These are phyloP conservation scores for Daboia siamensis DNA, from an alignment of 2,113 vertebrate species.

Conservation along the genomic window DNA sequence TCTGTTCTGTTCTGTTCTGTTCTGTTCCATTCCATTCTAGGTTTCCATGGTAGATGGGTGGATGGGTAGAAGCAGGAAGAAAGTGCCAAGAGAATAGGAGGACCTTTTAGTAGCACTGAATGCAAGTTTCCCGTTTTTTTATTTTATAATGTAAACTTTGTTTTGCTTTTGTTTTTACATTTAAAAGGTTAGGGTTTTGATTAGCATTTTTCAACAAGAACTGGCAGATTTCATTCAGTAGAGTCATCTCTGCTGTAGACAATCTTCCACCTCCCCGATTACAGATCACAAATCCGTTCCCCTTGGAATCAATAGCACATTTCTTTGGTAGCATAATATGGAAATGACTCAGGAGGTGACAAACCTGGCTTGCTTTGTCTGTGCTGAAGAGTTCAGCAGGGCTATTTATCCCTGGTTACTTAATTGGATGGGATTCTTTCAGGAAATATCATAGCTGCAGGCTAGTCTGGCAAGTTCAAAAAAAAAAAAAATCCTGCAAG, in stretches of 20 bases:
- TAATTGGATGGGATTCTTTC: neutral
- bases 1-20: too few species aligned
- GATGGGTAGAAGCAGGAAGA: neutral
- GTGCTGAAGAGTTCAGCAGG: neutral
- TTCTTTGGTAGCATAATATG: neutral
- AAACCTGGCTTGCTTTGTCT: neutral
- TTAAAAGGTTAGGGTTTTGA: neutral
- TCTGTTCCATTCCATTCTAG: too few species aligned
- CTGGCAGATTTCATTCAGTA: neutral
- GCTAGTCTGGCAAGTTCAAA: neutral
- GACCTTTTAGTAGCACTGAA: neutral
- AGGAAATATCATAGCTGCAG: neutral
- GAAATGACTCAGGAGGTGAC: neutral
- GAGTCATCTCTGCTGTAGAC: neutral
- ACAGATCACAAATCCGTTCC: neutral
- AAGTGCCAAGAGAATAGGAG: neutral
- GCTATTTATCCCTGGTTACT: neutral
- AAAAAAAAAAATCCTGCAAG: neutral
- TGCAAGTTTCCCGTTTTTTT: neutral
- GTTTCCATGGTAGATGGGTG: neutral
- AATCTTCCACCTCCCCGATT: neutral
- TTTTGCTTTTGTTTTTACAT: neutral
- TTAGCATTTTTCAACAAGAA: neutral
- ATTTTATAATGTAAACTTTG: neutral
- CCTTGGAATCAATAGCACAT: neutral